phyloP scores from a whole-genome alignment of 2,888 invertebrate genomes.

The Tachina grossa region DNA sequence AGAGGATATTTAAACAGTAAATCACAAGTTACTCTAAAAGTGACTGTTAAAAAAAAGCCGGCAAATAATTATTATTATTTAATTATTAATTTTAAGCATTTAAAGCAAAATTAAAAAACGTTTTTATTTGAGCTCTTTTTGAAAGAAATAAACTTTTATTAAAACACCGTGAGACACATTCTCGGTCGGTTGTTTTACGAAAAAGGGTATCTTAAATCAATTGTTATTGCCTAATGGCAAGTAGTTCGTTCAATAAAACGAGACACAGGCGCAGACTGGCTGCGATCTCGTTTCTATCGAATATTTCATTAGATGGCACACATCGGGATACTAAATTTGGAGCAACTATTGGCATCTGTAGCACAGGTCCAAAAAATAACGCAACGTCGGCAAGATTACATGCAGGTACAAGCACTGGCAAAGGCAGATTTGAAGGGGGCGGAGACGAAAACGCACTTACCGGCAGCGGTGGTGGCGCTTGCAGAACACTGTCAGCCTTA shows the following conservation, averaged over 20 bases:
- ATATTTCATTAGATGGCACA: slow-evolving; percentile 96
- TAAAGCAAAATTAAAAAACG: background rate
- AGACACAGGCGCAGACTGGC: slow-evolving; percentile 93
- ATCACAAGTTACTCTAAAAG: background rate
- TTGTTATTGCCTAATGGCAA: slow-evolving; percentile 83
- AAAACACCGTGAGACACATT: slow-evolving; percentile 54
- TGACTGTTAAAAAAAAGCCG: background rate
- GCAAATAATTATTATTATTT: background rate
- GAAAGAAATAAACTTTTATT: slow-evolving; percentile 10
- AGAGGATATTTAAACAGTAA: too few relatives aligned
- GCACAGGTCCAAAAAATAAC: slow-evolving; percentile 74
- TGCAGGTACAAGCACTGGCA: slow-evolving; percentile 73
- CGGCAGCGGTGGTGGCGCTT: slow-evolving; percentile 50
- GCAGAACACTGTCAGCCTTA: slow-evolving; percentile 38
- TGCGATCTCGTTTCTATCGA: slow-evolving; percentile 96
- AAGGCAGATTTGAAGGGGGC: slow-evolving; percentile 58
- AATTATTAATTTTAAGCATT: slow-evolving; percentile 8
- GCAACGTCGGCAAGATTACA: slow-evolving; percentile 74
- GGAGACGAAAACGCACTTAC: slow-evolving; percentile 61
- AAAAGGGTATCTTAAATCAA: slow-evolving; percentile 57
- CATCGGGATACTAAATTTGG: slow-evolving; percentile 88
- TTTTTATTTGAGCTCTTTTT: slow-evolving; percentile 15
- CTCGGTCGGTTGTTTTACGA: slow-evolving; percentile 60
- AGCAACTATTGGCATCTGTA: slow-evolving; percentile 81
- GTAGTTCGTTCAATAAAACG: slow-evolving; percentile 83